Conservation (phyloP, 2,797 vertebrate species). For the Artibeus lituratus region DNA sequence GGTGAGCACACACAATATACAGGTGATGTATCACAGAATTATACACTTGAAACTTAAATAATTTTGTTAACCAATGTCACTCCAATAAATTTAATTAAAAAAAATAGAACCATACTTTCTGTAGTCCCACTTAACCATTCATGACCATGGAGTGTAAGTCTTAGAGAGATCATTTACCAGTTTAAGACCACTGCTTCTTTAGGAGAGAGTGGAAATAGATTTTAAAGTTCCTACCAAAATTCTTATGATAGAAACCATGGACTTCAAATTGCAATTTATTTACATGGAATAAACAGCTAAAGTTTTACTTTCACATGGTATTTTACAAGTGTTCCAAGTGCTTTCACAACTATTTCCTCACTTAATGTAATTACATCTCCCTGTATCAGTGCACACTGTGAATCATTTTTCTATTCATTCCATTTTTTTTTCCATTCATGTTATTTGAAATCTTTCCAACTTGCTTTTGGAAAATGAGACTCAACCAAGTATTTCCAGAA, state of each 20-base stretch:
- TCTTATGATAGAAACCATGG: not conserved
- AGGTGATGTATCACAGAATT: not conserved
- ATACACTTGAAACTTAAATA: not conserved
- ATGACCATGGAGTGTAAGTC: not conserved
- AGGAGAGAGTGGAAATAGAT: not conserved
- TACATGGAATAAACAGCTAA: not conserved
- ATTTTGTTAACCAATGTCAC: not conserved
- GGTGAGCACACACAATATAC: not conserved
- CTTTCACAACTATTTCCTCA: conserved; percentile 45
- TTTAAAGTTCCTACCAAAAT: not conserved
- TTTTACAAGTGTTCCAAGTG: not conserved
- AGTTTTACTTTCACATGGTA: not conserved
- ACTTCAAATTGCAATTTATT: not conserved
- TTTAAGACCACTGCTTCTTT: not conserved
- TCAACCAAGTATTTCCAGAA: conserved; percentile 47
- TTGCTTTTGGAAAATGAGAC: conserved; percentile 34
- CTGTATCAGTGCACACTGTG: not conserved
- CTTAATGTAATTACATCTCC: conserved; percentile 6
- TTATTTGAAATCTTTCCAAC: conserved; percentile 36
- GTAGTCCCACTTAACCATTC: not conserved
- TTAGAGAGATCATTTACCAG: not conserved
- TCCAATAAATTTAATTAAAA: not conserved
- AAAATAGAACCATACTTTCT: not conserved
- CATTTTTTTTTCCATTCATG: not conserved
- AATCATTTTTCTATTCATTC: conserved; percentile 20